phyloP scores from a whole-genome alignment of 2,113 vertebrate species.

The Austrofundulus limnaeus region DNA sequence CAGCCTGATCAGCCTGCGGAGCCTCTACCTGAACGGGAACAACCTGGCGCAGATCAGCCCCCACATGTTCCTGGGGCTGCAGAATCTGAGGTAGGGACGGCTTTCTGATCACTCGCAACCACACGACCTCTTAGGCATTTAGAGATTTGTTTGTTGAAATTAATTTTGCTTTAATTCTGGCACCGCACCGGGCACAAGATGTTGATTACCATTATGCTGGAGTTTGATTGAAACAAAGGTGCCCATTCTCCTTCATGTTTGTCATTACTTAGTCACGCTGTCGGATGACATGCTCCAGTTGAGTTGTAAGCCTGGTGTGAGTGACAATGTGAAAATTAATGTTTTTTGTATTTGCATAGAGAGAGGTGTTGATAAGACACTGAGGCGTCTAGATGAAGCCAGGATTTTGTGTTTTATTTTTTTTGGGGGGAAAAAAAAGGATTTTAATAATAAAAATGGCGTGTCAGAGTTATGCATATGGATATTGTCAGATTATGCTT shows the following conservation, averaged over 20 bases:
- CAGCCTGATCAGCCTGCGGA: conserved; percentile 91
- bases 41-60: conserved; percentile 91
- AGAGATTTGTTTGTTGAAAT: conserved; percentile 44
- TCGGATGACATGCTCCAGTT: conserved; percentile 47
- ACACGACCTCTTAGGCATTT: conserved; percentile 32
- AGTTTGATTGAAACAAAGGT: conserved; percentile 59
- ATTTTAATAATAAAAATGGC: conserved; percentile 23
- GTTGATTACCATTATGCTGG: conserved; percentile 50
- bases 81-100: conserved; percentile 82
- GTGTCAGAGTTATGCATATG: conserved; percentile 33
- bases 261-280: conserved; percentile 60
- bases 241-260: conserved; percentile 46
- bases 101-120: conserved; percentile 8
- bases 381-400: conserved; percentile 41
- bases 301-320: conserved; percentile 48
- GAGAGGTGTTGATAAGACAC: conserved; percentile 60
- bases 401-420: conserved; percentile 40
- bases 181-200: conserved; percentile 29
- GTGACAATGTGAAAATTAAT: conserved; percentile 63
- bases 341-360: conserved; percentile 51
- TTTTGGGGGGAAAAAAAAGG: conserved; percentile 10
- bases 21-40: conserved; percentile 94
- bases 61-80: conserved; percentile 93
- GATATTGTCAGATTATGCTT: conserved; percentile 54
- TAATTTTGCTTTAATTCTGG: conserved; percentile 32